Conservation (phyloP, 2,888 invertebrate species). For the Ophion slaviceki region DNA sequence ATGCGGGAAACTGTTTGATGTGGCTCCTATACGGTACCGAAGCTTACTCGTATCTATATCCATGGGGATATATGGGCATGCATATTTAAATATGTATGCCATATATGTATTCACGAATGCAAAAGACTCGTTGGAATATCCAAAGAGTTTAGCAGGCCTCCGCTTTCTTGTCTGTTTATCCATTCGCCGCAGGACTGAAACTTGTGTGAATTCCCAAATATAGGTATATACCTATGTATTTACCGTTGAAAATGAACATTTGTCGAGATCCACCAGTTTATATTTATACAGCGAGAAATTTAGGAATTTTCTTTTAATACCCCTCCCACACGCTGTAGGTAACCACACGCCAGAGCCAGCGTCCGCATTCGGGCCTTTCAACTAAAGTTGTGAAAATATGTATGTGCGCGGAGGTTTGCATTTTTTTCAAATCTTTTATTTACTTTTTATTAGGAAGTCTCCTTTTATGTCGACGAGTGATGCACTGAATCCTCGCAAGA, state of each 20-base stretch:
- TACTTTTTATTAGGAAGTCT: constrained; percentile 73
- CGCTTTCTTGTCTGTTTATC: constrained; percentile 8
- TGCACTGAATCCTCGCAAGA: constrained; percentile 54
- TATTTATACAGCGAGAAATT: constrained; percentile 61
- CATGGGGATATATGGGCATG: constrained; percentile 1
- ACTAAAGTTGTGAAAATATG: constrained; percentile 75
- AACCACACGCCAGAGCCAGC: constrained; percentile 38
- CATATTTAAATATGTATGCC: constrained; percentile 22
- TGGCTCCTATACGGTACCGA: constrained; percentile 63
- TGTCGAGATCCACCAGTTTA: constrained; percentile 69
- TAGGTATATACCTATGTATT: background rate
- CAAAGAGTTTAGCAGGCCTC: constrained; percentile 68
- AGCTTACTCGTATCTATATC: constrained; percentile 50
- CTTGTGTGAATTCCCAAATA: constrained; percentile 41
- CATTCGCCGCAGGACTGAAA: constrained; percentile 41
- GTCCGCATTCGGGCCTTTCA: constrained; percentile 31
- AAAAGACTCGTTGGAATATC: constrained; percentile 69
- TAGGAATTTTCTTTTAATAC: constrained; percentile 64
- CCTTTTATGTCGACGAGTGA: constrained; percentile 72
- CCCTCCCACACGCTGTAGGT: constrained; percentile 4
- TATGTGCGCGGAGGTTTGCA: constrained; percentile 71
- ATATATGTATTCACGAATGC: background rate
- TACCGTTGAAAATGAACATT: constrained; percentile 47
- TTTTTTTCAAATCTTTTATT: constrained; percentile 46
- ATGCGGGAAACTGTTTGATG: constrained; percentile 73